These are phyloP conservation scores for Tiliacea citrago DNA, from an alignment of 2,888 invertebrate genomes.

Conservation along the genomic window DNA sequence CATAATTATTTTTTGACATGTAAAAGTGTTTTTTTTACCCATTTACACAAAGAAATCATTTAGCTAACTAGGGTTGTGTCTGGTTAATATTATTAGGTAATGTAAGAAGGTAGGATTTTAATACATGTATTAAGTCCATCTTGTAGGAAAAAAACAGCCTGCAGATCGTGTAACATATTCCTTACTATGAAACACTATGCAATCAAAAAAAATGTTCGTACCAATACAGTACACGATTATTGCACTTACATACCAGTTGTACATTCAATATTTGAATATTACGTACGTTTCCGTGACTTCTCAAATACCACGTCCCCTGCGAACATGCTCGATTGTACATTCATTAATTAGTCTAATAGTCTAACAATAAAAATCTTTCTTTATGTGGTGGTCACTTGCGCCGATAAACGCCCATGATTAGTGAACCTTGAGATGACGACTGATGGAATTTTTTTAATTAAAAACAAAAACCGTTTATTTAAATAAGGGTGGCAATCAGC, in stretches of 20 bases:
- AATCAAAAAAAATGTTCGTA: not conserved
- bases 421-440: not conserved
- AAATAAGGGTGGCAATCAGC: not conserved
- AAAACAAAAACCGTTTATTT: not conserved
- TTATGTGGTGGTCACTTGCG: conserved; percentile 2
- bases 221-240: conserved; percentile 8
- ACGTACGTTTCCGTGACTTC: conserved; percentile 27
- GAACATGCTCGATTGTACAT: conserved; percentile 6
- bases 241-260: conserved; percentile 10
- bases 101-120: not conserved
- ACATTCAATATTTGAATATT: conserved; percentile 18
- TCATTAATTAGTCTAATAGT: conserved; percentile 15
- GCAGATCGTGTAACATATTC: conserved; percentile 1
- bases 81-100: not conserved
- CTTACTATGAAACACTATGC: conserved; percentile 1
- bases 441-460: not conserved
- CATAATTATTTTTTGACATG: too few relatives aligned
- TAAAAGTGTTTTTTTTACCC: too few relatives aligned
- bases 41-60: too few relatives aligned
- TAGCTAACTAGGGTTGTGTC: too few relatives aligned
- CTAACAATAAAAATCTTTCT: conserved; percentile 17
- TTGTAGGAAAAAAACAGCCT: not conserved
- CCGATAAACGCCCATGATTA: not conserved
- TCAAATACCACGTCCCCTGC: conserved; percentile 7
- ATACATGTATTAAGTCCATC: not conserved